Percentiles rank a stretch among this genome's conserved stretches.
These are phyloP conservation scores for Lasaia peninsularis DNA, from an alignment of 1,140 invertebrate genomes.

Conservation along the genomic window DNA sequence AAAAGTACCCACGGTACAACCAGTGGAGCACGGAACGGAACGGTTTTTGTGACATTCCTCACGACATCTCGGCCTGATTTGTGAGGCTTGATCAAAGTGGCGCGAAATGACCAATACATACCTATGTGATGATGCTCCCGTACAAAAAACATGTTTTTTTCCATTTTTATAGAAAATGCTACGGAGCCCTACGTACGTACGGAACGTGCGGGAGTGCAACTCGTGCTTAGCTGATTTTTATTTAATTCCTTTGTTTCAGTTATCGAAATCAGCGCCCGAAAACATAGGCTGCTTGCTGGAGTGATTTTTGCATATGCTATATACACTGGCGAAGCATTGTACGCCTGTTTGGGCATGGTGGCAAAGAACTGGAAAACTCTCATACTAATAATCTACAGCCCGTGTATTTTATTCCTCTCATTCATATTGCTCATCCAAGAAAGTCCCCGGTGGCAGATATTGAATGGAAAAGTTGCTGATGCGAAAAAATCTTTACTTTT, in stretches of 20 bases:
- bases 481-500: slow-evolving; percentile 78
- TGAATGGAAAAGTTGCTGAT: slow-evolving; percentile 81
- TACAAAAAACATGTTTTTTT: too few species aligned
- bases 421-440: slow-evolving; percentile 80
- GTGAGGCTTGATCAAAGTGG: too few species aligned
- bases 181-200: too few species aligned
- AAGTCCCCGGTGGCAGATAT: slow-evolving; percentile 86
- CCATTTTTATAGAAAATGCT: too few species aligned
- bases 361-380: slow-evolving; percentile 84
- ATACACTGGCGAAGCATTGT: slow-evolving; percentile 82
- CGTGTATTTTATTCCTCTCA: slow-evolving; percentile 80
- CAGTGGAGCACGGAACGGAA: too few species aligned
- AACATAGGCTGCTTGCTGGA: slow-evolving; percentile 82
- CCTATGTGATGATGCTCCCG: too few species aligned
- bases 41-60: too few species aligned
- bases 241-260: slow-evolving; percentile 70
- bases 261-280: slow-evolving; percentile 85
- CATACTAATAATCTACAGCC: slow-evolving; percentile 81
- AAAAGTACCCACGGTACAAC: too few species aligned
- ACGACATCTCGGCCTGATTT: too few species aligned
- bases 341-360: slow-evolving; percentile 83
- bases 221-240: too few species aligned
- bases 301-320: slow-evolving; percentile 83
- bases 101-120: too few species aligned
- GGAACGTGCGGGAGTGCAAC: too few species aligned